phyloP scores from a whole-genome alignment of 2,888 invertebrate species.

The Cryptocephalus moraei region DNA sequence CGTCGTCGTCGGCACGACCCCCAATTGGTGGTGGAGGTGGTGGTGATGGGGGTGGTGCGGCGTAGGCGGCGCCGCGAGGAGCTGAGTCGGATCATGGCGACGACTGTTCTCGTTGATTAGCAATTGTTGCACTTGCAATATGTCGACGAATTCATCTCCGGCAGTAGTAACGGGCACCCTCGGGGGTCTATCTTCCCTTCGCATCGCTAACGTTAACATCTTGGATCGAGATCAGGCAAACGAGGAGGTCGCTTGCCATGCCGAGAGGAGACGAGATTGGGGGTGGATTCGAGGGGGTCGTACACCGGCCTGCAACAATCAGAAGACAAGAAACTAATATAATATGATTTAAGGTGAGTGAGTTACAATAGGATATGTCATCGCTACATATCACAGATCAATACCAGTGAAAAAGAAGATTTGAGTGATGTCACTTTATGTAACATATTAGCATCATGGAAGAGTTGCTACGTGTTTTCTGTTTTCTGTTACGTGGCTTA shows the following conservation, averaged over 20 bases:
- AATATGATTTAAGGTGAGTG: too few species aligned
- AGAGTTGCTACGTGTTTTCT: too few species aligned
- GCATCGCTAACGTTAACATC: conserved; percentile 55
- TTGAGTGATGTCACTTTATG: too few species aligned
- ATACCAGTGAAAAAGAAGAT: too few species aligned
- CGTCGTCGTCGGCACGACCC: conserved; percentile 1
- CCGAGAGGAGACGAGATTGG: conserved; percentile 28
- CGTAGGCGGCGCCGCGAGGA: neutral
- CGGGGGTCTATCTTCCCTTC: conserved; percentile 40
- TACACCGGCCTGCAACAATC: too few species aligned
- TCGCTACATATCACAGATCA: too few species aligned
- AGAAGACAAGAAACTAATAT: too few species aligned
- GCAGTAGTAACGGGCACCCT: conserved; percentile 26
- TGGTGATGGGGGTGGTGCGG: neutral
- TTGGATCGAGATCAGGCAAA: conserved; percentile 22
- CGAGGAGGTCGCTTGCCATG: conserved; percentile 32
- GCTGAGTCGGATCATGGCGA: neutral
- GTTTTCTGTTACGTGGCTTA: too few species aligned
- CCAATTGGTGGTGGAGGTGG: neutral
- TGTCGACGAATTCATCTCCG: conserved; percentile 70
- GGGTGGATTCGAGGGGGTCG: too few species aligned
- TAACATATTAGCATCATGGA: too few species aligned
- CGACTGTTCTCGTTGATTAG: conserved; percentile 16
- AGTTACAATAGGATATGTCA: too few species aligned
- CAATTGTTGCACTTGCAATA: conserved; percentile 53